Conservation (phyloP, 2,113 vertebrate species). For the Taurulus bubalis region DNA sequence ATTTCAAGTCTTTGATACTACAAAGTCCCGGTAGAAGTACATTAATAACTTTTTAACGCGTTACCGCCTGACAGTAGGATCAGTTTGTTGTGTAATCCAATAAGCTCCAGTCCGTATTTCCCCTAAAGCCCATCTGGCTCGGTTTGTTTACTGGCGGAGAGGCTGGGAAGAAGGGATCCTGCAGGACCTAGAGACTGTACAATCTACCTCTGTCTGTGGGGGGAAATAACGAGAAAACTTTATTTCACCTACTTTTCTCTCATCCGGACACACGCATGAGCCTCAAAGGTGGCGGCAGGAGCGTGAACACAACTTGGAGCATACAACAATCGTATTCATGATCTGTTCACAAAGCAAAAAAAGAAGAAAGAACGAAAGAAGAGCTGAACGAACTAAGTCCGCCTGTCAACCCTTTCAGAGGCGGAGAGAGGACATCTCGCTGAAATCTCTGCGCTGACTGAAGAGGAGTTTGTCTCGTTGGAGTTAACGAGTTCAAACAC, state of each 20-base stretch:
- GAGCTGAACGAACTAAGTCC: conserved; percentile 5
- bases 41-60: conserved; percentile 12
- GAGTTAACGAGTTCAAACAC: not conserved
- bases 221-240: conserved; percentile 13
- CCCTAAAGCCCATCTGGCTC: conserved; percentile 83
- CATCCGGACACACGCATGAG: not conserved
- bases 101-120: conserved; percentile 88
- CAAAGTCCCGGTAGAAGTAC: not conserved
- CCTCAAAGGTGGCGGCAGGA: not conserved
- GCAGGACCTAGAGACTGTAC: conserved; percentile 64
- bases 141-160: conserved; percentile 88
- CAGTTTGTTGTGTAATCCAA: conserved; percentile 70
- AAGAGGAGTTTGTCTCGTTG: conserved; percentile 13
- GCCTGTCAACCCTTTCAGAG: conserved; percentile 33
- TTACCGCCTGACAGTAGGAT: conserved; percentile 40
- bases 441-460: conserved; percentile 64
- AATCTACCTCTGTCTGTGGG: conserved; percentile 68
- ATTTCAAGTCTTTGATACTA: not conserved
- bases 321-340: not conserved
- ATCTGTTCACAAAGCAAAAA: conserved; percentile 21
- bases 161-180: conserved; percentile 76
- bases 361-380: not conserved
- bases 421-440: conserved; percentile 13
- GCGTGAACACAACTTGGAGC: conserved; percentile 32
- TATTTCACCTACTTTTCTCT: not conserved